Conservation (phyloP, 2,888 invertebrate species). For the Drosophila picticornis region DNA sequence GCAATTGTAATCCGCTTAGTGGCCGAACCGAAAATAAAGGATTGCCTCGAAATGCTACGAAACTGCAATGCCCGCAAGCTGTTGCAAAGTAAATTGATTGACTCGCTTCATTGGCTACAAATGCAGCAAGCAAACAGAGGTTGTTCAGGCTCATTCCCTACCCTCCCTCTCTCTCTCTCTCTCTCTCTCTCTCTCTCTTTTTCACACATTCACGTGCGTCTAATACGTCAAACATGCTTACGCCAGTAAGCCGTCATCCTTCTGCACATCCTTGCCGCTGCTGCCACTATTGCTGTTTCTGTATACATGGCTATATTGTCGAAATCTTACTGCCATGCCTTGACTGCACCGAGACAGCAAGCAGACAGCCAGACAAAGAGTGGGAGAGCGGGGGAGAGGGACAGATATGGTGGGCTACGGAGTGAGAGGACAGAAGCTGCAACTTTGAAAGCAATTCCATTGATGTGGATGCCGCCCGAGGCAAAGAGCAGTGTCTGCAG, state of each 20-base stretch:
- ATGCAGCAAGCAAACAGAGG: constrained; percentile 33
- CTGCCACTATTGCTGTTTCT: constrained; percentile 8
- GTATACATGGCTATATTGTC: constrained; percentile 35
- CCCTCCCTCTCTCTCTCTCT: background rate
- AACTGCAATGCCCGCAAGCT: constrained; percentile 23
- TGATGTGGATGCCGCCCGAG: constrained; percentile 53
- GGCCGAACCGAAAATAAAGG: constrained; percentile 29
- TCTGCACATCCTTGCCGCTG: constrained; percentile 31
- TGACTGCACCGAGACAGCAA: constrained; percentile 59
- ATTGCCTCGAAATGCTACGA: constrained; percentile 5
- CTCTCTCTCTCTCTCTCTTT: background rate
- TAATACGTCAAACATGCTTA: constrained; percentile 79
- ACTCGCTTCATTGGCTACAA: constrained; percentile 66
- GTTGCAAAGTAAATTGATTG: constrained; percentile 69
- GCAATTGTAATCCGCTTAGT: constrained; percentile 57
- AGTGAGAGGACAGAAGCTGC: constrained; percentile 8
- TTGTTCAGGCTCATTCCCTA: background rate
- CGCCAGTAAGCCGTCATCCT: constrained; percentile 78
- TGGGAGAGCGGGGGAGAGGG: background rate
- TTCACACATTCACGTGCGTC: constrained; percentile 48
- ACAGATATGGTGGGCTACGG: background rate
- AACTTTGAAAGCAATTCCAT: constrained; percentile 66
- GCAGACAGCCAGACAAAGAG: constrained; percentile 38
- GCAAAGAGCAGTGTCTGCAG: constrained; percentile 32
- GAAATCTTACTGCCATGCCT: constrained; percentile 69